A percentile compares a stretch with the other conserved stretches of the same genome.
Conservation (phyloP, 2,113 vertebrate species). For the Thamnaconus septentrionalis region DNA sequence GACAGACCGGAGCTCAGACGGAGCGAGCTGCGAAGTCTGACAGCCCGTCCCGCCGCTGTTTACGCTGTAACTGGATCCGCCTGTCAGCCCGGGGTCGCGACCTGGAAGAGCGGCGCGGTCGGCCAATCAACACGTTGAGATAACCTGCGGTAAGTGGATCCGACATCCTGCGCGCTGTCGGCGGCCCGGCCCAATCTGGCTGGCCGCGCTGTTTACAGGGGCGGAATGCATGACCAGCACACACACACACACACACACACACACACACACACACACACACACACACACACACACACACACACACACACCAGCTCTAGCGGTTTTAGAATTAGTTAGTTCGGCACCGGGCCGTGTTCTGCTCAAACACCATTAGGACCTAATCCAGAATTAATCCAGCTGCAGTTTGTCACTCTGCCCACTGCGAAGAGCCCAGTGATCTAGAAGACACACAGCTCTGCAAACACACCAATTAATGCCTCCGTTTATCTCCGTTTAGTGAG, state of each 20-base stretch:
- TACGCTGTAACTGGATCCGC: conserved; percentile 51
- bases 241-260: no score
- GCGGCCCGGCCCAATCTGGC: conserved; percentile 37
- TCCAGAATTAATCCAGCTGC: conserved; percentile 47
- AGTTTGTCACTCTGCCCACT: conserved; percentile 39
- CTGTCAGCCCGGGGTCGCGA: conserved; percentile 58
- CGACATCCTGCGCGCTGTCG: conserved; percentile 36
- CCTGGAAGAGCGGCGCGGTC: conserved; percentile 45
- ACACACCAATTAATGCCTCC: background rate
- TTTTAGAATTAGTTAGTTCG: conserved; percentile 32
- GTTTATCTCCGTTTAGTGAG: background rate
- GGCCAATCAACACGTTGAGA: conserved; percentile 40
- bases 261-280: no score
- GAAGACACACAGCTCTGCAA: conserved; percentile 25
- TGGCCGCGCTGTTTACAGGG: conserved; percentile 58
- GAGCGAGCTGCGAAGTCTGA: conserved; percentile 20
- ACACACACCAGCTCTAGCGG: background rate
- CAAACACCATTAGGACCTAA: conserved; percentile 57
- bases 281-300: conserved; percentile 3
- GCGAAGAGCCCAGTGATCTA: conserved; percentile 30
- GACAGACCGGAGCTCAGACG: background rate
- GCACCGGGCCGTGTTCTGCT: conserved; percentile 31
- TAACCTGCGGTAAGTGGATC: conserved; percentile 51
- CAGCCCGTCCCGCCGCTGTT: conserved; percentile 33
- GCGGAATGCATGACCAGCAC: conserved; percentile 47